These are phyloP conservation scores for Caenorhabditis becei DNA, from an alignment of 2,888 invertebrate species.

Conservation along the genomic window DNA sequence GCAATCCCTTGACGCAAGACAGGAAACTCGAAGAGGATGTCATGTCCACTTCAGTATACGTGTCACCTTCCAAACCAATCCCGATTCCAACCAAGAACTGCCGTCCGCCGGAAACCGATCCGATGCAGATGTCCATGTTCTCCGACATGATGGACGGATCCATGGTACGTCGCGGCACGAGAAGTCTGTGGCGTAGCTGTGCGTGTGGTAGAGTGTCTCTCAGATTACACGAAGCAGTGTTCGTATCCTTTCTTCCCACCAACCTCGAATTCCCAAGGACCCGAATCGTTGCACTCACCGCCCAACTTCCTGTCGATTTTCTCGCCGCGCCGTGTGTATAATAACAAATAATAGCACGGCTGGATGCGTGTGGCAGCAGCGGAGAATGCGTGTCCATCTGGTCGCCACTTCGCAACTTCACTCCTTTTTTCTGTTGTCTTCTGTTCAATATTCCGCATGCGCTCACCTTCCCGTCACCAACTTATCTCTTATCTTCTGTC, in stretches of 20 bases:
- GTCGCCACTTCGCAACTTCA: slow-evolving; percentile 21
- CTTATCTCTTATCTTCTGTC: slow-evolving; percentile 35
- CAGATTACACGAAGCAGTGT: not conserved
- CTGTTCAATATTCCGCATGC: slow-evolving; percentile 4
- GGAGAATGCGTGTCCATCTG: slow-evolving; percentile 10
- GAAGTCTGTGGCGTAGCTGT: slow-evolving; percentile 29
- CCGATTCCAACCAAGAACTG: slow-evolving; percentile 29
- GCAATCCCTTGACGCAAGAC: slow-evolving; percentile 50
- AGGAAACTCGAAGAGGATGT: slow-evolving; percentile 40
- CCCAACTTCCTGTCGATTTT: slow-evolving; percentile 30
- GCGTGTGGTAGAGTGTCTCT: slow-evolving; percentile 13
- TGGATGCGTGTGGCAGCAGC: slow-evolving; percentile 31
- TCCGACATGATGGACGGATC: slow-evolving; percentile 69
- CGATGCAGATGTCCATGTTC: slow-evolving; percentile 67
- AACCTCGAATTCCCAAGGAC: slow-evolving; percentile 13
- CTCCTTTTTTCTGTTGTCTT: slow-evolving; percentile 17
- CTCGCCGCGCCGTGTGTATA: slow-evolving; percentile 18
- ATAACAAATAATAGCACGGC: slow-evolving; percentile 54
- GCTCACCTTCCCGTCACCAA: slow-evolving; percentile 13
- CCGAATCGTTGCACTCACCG: slow-evolving; percentile 13
- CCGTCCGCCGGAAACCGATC: slow-evolving; percentile 57
- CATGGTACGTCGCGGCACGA: slow-evolving; percentile 55
- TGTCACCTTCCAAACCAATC: slow-evolving; percentile 42
- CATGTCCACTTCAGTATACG: slow-evolving; percentile 53
- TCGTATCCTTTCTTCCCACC: slow-evolving; percentile 4